phyloP scores from a whole-genome alignment of 2,113 vertebrate species.

The Vidua chalybeata region DNA sequence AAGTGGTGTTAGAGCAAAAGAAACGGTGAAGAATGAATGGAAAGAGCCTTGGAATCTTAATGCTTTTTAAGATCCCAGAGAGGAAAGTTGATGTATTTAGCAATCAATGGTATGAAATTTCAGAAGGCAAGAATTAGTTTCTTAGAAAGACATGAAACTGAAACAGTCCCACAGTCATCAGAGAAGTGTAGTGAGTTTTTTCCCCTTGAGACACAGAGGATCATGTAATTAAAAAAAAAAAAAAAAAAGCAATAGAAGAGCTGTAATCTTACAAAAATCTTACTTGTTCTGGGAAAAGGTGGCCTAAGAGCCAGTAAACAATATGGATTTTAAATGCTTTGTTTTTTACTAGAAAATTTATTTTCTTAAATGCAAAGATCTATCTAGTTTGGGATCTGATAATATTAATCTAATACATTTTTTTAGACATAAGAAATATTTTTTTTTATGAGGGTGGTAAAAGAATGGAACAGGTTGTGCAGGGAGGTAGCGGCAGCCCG shows the following conservation, averaged over 20 bases:
- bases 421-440: background rate
- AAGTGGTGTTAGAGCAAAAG: background rate
- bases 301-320: background rate
- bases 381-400: background rate
- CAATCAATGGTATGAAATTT: background rate
- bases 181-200: background rate
- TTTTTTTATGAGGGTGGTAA: background rate
- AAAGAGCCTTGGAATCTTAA: background rate
- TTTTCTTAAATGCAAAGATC: background rate
- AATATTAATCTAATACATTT: background rate
- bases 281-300: background rate
- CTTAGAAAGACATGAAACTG: background rate
- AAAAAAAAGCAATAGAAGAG: background rate
- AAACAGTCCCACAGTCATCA: background rate
- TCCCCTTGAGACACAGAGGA: background rate
- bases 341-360: background rate
- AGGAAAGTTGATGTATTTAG: background rate
- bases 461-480: background rate
- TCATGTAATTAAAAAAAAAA: background rate
- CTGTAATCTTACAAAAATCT: background rate
- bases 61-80: background rate
- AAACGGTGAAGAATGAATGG: background rate
- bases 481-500: background rate
- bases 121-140: background rate
- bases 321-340: background rate